These are phyloP conservation scores for Machaerirhynchus nigripectus DNA, from an alignment of 2,113 vertebrate species.

Conservation along the genomic window DNA sequence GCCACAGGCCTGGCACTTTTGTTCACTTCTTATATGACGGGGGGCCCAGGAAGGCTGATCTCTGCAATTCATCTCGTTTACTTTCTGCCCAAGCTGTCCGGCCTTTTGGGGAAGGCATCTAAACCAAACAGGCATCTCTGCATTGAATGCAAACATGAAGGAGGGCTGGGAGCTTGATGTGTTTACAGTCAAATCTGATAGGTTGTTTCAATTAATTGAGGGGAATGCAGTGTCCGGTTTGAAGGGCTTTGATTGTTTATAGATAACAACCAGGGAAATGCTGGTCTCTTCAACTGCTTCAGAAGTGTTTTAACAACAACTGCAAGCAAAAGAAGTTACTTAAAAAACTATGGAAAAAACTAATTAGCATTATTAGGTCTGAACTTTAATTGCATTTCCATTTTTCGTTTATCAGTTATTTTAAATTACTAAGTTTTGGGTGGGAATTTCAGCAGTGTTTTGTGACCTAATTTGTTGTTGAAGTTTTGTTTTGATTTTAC, in stretches of 20 bases:
- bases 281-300: background rate
- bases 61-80: accelerated
- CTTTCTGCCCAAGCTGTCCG: background rate
- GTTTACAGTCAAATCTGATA: background rate
- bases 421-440: background rate
- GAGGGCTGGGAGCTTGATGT: background rate
- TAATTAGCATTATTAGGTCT: background rate
- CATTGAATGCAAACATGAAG: background rate
- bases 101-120: background rate
- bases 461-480: background rate
- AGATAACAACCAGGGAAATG: background rate
- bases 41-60: background rate
- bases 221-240: background rate
- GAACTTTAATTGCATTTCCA: background rate
- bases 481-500: background rate
- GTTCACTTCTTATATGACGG: background rate
- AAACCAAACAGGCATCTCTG: background rate
- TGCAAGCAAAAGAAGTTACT: background rate
- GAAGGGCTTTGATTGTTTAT: background rate
- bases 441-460: background rate
- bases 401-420: background rate
- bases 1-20: background rate
- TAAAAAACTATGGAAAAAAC: background rate
- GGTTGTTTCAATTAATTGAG: background rate
- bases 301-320: background rate